Evolutionary conservation across 2,113 vertebrate genomes (phyloP).

Genomic region (Burhinus bistriatus): DNA sequence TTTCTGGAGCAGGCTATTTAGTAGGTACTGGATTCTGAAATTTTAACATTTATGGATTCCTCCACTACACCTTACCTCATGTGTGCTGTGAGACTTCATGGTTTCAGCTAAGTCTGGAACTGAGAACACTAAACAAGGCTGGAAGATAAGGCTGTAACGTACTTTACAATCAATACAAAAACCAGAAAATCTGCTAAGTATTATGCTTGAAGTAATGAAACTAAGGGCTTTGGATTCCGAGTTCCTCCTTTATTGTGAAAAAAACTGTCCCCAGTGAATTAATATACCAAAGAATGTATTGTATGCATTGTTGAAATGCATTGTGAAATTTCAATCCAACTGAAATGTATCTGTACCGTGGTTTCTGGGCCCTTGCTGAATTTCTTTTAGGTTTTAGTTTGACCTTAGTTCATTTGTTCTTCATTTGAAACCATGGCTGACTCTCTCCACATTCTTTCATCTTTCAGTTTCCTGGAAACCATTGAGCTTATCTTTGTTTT

Average conservation of each 20-base stretch:
- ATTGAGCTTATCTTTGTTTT: conserved; percentile 71
- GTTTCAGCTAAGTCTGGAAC: neutral
- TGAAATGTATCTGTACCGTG: conserved; percentile 18
- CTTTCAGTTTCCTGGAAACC: conserved; percentile 81
- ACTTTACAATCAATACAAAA: neutral
- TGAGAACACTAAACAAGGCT: neutral
- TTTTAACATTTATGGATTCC: neutral
- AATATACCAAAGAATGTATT: conserved; percentile 54
- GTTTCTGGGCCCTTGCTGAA: conserved; percentile 55
- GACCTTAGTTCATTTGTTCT: conserved; percentile 67
- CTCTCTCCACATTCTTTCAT: conserved; percentile 75
- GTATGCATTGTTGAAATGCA: conserved; percentile 53
- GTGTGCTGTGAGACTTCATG: neutral
- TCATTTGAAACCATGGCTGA: conserved; percentile 61
- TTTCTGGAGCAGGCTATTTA: neutral
- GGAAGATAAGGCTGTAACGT: neutral
- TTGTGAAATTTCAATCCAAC: conserved; percentile 22
- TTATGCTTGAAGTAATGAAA: conserved; percentile 22
- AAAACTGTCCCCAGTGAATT: conserved; percentile 21
- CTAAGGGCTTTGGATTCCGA: neutral
- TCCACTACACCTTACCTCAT: neutral
- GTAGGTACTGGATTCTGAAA: neutral
- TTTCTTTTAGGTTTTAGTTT: conserved; percentile 61
- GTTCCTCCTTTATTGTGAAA: neutral
- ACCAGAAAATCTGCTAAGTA: neutral